A percentile compares a stretch with the other conserved stretches of the same genome.
Evolutionary conservation across 2,113 vertebrate species (phyloP).

Genomic region (Orthonyx spaldingii): DNA sequence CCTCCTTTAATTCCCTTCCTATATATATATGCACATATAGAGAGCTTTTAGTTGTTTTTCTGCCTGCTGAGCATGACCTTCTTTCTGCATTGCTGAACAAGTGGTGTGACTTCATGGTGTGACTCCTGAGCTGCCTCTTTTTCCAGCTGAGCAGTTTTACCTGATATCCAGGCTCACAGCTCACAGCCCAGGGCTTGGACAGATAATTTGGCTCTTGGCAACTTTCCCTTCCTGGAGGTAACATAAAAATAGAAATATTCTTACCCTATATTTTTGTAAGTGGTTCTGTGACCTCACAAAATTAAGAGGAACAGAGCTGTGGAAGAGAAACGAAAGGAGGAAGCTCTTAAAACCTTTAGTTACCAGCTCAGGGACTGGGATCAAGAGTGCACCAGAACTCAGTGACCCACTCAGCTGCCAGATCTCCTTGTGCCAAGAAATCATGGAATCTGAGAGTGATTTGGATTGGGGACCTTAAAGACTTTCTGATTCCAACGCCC

Average conservation of each 20-base stretch:
- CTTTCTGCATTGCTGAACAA: neutral
- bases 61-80: neutral
- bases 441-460: neutral
- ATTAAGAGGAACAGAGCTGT: neutral
- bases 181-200: fast-evolving
- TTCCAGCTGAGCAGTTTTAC: neutral
- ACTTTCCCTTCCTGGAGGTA: neutral
- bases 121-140: neutral
- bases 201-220: neutral
- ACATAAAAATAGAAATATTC: neutral
- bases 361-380: neutral
- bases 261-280: neutral
- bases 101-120: neutral
- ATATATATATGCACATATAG: fast-evolving
- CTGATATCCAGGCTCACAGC: neutral
- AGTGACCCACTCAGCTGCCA: neutral
- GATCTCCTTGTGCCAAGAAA: neutral
- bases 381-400: neutral
- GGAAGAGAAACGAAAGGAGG: neutral
- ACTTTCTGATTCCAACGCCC: neutral
- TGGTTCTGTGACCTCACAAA: neutral
- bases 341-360: neutral
- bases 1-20: neutral
- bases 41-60: neutral
- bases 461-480: neutral